phyloP scores from a whole-genome alignment of 2,113 vertebrate genomes.

The Dasyornis broadbenti region DNA sequence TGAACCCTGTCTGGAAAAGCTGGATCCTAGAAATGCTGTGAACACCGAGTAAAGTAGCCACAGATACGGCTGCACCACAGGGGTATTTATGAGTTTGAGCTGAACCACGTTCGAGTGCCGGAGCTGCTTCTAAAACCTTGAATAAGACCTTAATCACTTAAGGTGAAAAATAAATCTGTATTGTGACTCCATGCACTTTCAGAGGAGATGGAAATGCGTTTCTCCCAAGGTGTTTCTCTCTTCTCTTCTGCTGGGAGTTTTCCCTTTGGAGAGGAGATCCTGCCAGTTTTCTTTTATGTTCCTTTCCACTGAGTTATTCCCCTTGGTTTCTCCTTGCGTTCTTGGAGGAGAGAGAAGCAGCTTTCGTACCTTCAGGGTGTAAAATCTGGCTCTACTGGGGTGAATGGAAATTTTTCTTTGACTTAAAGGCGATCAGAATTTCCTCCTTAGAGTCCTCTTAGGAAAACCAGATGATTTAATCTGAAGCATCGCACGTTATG shows the following conservation, averaged over 20 bases:
- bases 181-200: neutral
- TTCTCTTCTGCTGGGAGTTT: neutral
- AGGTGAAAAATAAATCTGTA: neutral
- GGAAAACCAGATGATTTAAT: neutral
- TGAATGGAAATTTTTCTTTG: neutral
- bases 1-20: neutral
- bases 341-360: constrained; percentile 21
- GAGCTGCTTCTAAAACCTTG: neutral
- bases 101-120: accelerated
- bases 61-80: neutral
- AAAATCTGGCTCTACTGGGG: constrained; percentile 6
- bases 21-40: neutral
- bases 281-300: constrained; percentile 11
- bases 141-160: neutral
- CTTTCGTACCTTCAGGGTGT: neutral
- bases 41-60: neutral
- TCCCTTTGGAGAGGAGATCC: neutral
- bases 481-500: neutral
- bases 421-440: neutral
- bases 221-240: neutral
- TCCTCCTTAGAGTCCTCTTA: neutral
- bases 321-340: constrained; percentile 29
- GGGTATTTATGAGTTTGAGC: neutral
- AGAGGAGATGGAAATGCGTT: neutral
- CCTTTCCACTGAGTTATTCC: constrained; percentile 6